Base-by-base conservation (phyloP, 2,113 vertebrate species). In the Lanius ludovicianus region DNA sequence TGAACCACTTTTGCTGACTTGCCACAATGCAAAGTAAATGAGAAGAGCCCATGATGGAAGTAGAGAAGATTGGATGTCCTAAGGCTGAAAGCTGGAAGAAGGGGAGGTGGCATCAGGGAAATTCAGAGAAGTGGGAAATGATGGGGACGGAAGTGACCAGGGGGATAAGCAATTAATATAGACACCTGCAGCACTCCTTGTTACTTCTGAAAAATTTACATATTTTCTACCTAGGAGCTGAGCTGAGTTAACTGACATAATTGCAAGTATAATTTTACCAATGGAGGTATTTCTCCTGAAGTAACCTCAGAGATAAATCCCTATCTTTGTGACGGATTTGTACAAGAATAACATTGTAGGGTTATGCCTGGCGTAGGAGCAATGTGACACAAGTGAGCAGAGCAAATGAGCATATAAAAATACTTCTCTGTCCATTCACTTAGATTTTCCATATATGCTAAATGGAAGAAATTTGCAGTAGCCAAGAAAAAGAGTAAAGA, bases 391-490 rank as follows among this genome's bases (percentile, higher is more conserved):
- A 46, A 17, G 13, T 35, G 5, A 94, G 44, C 65, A 87, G 56
- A 60, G 27, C 33, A 87, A 95, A 87, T 33, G 13, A 84, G 24
- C 1, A 0, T 68, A 35, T 35, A 0, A 1, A 76, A 92, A 65
- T 70, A 62, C 19, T 65, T 87, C 28, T 70, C 64, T 70, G 23
- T 46, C 79, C n/a, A 23, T 92, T 93, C 47, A 77, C 18, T 86
- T 81, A 37, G 52, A 89, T 70, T 84, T 89, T 86, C 39, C 52
- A 25, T 27, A 55, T 56, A 52, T 84, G 52, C 47, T 90, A 75
- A 89, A 55, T n/a, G 10, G 53, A 77, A 92, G 6, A 33, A 67
- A 67, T 44, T 75, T 80, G 17, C 0, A 0, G 39, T 84, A 84
- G 33, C 50, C 21, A 42, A 78, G 33, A 80, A 24, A 84, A 55